Percentiles rank a stretch among this genome's conserved stretches.
Evolutionary conservation across 2,888 invertebrate species (phyloP).

Genomic region (Lutraria lutraria): DNA sequence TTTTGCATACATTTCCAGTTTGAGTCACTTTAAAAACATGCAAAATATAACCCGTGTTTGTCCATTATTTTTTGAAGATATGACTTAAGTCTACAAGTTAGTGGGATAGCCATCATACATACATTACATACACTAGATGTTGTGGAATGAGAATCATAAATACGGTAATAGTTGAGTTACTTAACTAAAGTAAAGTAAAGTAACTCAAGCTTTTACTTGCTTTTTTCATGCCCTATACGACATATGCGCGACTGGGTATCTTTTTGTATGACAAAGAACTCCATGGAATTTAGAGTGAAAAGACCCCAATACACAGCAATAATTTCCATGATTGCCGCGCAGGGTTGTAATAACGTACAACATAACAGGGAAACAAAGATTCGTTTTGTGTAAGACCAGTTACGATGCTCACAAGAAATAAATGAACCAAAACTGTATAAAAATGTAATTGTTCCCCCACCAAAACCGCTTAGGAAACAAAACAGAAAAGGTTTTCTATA

Average conservation of each 20-base stretch:
- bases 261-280: conserved; percentile 54
- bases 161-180: neutral
- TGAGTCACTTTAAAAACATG: too few relatives aligned
- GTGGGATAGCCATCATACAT: neutral
- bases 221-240: conserved; percentile 22
- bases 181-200: too few relatives aligned
- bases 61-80: too few relatives aligned
- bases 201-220: conserved; percentile 18
- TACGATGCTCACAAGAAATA: conserved; percentile 48
- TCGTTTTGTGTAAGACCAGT: conserved; percentile 40
- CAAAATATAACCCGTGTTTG: too few relatives aligned
- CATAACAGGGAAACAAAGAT: conserved; percentile 45
- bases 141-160: neutral
- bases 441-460: conserved; percentile 63
- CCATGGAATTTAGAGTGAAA: conserved; percentile 41
- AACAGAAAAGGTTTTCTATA: conserved; percentile 42
- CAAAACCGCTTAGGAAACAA: conserved; percentile 51
- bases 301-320: conserved; percentile 51
- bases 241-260: conserved; percentile 13
- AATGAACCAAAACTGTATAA: conserved; percentile 62
- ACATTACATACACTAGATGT: neutral
- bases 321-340: conserved; percentile 42
- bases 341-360: conserved; percentile 23
- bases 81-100: neutral
- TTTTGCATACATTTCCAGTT: too few relatives aligned